Conservation (phyloP, 2,797 vertebrate genomes). For the Dermochelys coriacea region DNA sequence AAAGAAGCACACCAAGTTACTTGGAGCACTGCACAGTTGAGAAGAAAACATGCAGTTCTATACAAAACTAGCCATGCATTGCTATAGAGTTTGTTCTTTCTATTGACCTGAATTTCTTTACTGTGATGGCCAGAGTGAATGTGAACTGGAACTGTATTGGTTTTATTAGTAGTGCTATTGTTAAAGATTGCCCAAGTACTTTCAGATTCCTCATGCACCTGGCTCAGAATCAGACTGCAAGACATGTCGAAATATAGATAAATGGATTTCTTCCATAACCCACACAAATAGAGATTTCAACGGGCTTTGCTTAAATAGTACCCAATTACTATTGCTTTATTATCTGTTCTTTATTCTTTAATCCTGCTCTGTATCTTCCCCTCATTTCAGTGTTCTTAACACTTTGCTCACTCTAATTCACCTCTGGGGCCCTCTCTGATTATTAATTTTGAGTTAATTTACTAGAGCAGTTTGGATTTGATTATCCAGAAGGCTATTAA, state of each 20-base stretch:
- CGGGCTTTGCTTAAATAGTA: slow-evolving; percentile 58
- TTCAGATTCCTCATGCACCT: slow-evolving; percentile 2
- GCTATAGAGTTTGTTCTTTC: not conserved
- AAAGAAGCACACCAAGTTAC: not conserved
- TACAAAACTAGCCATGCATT: not conserved
- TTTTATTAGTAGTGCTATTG: slow-evolving; percentile 21
- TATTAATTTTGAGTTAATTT: slow-evolving; percentile 56
- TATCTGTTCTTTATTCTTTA: slow-evolving; percentile 34
- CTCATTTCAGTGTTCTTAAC: slow-evolving; percentile 26
- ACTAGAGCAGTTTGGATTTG: slow-evolving; percentile 40
- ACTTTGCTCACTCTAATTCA: slow-evolving; percentile 12
- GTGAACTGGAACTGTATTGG: not conserved
- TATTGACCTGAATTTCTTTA: not conserved
- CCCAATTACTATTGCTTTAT: slow-evolving; percentile 58
- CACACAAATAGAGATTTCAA: slow-evolving; percentile 44
- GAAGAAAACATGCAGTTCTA: not conserved
- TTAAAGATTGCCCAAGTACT: slow-evolving; percentile 55
- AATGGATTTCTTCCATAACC: slow-evolving; percentile 67
- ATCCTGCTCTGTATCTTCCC: not conserved
- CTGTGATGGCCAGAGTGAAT: slow-evolving; percentile 24
- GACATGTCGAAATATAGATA: slow-evolving; percentile 63
- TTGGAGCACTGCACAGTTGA: not conserved
- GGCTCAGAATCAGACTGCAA: not conserved
- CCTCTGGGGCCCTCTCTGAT: not conserved
- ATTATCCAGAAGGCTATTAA: slow-evolving; percentile 21